A percentile compares a stretch with the other conserved stretches of the same genome.
Conservation (phyloP, 2,797 vertebrate genomes). For the Epinephelus awoara region DNA sequence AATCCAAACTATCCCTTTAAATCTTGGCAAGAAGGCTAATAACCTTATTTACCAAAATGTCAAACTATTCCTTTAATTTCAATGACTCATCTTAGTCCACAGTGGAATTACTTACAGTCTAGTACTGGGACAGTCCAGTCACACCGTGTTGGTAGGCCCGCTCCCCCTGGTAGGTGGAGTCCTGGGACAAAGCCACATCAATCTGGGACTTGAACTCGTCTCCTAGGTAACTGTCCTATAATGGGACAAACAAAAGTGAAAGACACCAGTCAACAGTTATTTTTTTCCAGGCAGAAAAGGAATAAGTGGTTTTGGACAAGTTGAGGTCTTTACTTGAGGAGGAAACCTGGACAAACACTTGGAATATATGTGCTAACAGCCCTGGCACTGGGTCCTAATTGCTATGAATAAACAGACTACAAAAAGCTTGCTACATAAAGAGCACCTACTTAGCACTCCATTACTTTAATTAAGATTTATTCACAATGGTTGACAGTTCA, state of each 20-base stretch:
- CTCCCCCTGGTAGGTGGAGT: constrained; percentile 98
- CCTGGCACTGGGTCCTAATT: background rate
- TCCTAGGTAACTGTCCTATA: constrained; percentile 97
- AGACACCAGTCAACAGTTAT: constrained; percentile 43
- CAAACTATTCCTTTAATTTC: constrained; percentile 13
- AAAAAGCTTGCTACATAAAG: constrained; percentile 17
- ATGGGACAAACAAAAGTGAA: constrained; percentile 42
- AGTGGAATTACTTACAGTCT: constrained; percentile 89
- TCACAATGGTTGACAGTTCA: background rate
- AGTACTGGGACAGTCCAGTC: constrained; percentile 99
- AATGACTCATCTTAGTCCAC: constrained; percentile 12
- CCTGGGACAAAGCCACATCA: constrained; percentile 97
- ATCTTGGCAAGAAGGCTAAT: background rate
- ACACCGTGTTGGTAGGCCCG: constrained; percentile 98
- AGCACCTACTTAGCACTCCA: constrained; percentile 15
- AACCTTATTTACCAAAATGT: constrained; percentile 1
- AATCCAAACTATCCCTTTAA: background rate
- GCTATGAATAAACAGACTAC: constrained; percentile 21
- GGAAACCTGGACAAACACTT: constrained; percentile 56
- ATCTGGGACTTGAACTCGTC: constrained; percentile 99
- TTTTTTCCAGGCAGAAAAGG: constrained; percentile 40
- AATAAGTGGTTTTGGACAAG: constrained; percentile 16
- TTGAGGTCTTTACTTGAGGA: constrained; percentile 20
- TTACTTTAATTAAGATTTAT: background rate
- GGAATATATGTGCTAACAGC: constrained; percentile 41